These are phyloP conservation scores for Pelodytes ibericus DNA, from an alignment of 2,797 vertebrate species.

Conservation along the genomic window DNA sequence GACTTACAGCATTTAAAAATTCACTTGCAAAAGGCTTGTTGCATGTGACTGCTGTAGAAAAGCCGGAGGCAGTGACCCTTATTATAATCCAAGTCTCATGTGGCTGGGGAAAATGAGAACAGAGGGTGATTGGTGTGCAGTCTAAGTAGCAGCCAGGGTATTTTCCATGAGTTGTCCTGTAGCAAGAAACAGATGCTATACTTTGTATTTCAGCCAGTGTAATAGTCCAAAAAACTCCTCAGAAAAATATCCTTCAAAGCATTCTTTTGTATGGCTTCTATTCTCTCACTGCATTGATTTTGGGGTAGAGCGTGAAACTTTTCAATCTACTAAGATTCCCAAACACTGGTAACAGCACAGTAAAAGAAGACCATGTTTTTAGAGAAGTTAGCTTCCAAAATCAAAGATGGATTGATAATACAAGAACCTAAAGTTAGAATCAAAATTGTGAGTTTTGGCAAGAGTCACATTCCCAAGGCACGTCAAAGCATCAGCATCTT, in stretches of 20 bases:
- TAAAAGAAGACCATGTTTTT: background rate
- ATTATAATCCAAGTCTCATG: background rate
- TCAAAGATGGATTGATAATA: constrained; percentile 3
- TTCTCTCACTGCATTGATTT: constrained; percentile 11
- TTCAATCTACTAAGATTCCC: constrained; percentile 15
- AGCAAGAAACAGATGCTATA: constrained; percentile 44
- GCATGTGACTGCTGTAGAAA: background rate
- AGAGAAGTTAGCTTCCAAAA: constrained; percentile 1
- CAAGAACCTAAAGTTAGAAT: constrained; percentile 5
- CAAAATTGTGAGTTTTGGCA: constrained; percentile 16
- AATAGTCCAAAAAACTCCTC: constrained; percentile 23
- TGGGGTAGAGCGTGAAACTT: constrained; percentile 15
- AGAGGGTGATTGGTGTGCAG: constrained; percentile 8
- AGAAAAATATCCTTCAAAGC: constrained; percentile 34
- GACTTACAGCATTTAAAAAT: too few relatives aligned
- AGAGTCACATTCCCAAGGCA: background rate
- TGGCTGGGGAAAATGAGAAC: constrained; percentile 23
- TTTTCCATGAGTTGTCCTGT: constrained; percentile 37
- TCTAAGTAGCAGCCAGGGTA: constrained; percentile 21
- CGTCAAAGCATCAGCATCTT: background rate
- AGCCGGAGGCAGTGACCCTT: background rate
- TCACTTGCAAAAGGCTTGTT: too few relatives aligned
- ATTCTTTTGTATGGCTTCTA: constrained; percentile 24
- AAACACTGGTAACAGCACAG: constrained; percentile 20
- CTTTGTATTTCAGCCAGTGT: constrained; percentile 20